phyloP scores from a whole-genome alignment of 2,888 invertebrate species.

The Trissolcus brochymenae region DNA sequence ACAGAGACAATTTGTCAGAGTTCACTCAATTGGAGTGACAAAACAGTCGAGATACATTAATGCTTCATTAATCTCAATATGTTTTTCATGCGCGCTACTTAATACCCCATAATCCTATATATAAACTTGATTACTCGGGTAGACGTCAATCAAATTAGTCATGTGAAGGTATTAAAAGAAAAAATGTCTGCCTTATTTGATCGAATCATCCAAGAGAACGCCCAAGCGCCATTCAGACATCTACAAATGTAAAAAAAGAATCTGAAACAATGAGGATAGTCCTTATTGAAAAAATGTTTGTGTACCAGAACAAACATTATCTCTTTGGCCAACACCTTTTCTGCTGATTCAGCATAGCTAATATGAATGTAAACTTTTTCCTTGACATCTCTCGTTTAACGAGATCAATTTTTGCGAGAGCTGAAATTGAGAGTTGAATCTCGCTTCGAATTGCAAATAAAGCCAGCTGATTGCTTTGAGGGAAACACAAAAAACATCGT shows the following conservation, averaged over 20 bases:
- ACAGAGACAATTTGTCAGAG: not conserved
- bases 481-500: not conserved
- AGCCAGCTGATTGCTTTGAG: not conserved
- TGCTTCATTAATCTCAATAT: slow-evolving; percentile 38
- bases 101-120: slow-evolving; percentile 37
- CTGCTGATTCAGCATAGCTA: slow-evolving; percentile 27
- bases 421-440: too few species aligned
- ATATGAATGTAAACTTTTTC: slow-evolving; percentile 20
- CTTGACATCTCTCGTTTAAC: slow-evolving; percentile 1
- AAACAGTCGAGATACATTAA: slow-evolving; percentile 25
- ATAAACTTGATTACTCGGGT: slow-evolving; percentile 33
- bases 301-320: too few species aligned
- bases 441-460: not conserved
- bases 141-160: slow-evolving; percentile 42
- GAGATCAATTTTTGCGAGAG: too few species aligned
- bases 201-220: slow-evolving; percentile 21
- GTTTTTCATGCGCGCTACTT: slow-evolving; percentile 26
- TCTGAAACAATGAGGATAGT: not conserved
- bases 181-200: slow-evolving; percentile 24
- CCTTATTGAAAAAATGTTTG: slow-evolving; percentile 1
- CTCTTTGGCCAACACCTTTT: slow-evolving; percentile 4
- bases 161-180: slow-evolving; percentile 34
- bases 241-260: not conserved
- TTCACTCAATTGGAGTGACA: slow-evolving; percentile 12
- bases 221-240: slow-evolving; percentile 4